These are phyloP conservation scores for Pseudolaguvia tuberculata DNA, from an alignment of 2,113 vertebrate species.

Conservation along the genomic window DNA sequence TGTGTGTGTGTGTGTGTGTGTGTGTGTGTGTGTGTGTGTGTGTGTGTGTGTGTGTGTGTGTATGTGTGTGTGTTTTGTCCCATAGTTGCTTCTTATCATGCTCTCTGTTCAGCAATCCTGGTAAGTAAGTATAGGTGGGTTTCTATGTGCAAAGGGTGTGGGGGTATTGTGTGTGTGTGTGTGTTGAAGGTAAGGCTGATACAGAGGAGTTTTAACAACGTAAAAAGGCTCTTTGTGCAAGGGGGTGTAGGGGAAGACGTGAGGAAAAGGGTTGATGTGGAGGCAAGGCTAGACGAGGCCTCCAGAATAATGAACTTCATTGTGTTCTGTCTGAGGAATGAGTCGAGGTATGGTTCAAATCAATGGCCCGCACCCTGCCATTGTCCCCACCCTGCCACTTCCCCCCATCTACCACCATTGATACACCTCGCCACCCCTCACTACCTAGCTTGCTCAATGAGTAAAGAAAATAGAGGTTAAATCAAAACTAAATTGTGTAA, in stretches of 20 bases:
- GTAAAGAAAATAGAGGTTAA: constrained; percentile 79
- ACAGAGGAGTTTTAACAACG: constrained; percentile 38
- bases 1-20: no score
- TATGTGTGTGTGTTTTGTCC: not conserved
- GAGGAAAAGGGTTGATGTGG: constrained; percentile 37
- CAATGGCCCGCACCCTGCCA: constrained; percentile 57
- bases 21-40: no score
- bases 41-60: no score
- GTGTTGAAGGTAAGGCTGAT: constrained; percentile 30
- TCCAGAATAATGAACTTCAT: constrained; percentile 55
- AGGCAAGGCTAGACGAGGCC: constrained; percentile 23
- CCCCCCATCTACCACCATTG: constrained; percentile 13
- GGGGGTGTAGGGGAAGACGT: constrained; percentile 18
- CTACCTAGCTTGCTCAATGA: constrained; percentile 68
- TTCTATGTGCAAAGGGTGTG: constrained; percentile 36
- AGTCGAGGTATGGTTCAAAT: constrained; percentile 61
- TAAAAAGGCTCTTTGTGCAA: constrained; percentile 45
- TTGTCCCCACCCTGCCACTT: constrained; percentile 53
- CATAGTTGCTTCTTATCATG: constrained; percentile 13
- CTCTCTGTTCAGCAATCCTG: not conserved
- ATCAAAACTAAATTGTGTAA: constrained; percentile 59
- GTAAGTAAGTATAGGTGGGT: constrained; percentile 11
- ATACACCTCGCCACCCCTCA: constrained; percentile 45
- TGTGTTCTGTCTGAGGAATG: constrained; percentile 56
- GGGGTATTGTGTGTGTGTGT: constrained; percentile 20